Evolutionary conservation across 2,888 invertebrate species (phyloP), one percentile per base, ranked within the genome.

Genomic region (Eilema caniola): DNA sequence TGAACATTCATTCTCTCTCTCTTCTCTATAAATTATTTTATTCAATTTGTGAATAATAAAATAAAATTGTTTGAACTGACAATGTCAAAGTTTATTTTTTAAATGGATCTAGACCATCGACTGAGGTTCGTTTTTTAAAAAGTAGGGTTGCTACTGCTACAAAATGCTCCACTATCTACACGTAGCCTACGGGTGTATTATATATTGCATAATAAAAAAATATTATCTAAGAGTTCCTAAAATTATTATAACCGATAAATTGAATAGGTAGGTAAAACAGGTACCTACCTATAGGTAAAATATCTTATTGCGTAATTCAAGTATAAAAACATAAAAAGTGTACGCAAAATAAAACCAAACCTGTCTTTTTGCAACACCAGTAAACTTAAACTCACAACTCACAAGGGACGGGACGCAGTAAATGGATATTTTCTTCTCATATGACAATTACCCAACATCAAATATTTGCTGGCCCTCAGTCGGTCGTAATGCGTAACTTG

Each of bases 381-480:
- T 81, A 82, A 76, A 79, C 75, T 74, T 75, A 72, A 71, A 75
- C 78, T 77, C 83, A 62, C 79, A 33, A 72, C n/a, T n/a, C n/a
- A n/a, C n/a, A n/a, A n/a, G n/a, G n/a, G n/a, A n/a, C n/a, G 82
- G 80, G 82, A 76, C 68, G 11, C 63, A 61, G 88, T 85, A 87
- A 88, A 80, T 75, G 82, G 92, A 87, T 81, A 76, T 76, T 77
- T 76, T 76, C 85, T 76, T 91, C 89, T 94, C 94, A 82, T 86
- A 85, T 95, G 93, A 88, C 95, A 94, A 95, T 94, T 94, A 94
- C 91, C 78, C 83, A 86, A 90, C 88, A 87, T 92, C 93, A 93
- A 95, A 94, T 92, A 93, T 93, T 93, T 93, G 93, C 92, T 88
- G 89, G 91, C 91, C 93, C 93, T 92, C 90, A 88, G 90, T 85